These are phyloP conservation scores for Nanorana parkeri DNA, from an alignment of 2,113 vertebrate genomes.

Conservation along the genomic window DNA sequence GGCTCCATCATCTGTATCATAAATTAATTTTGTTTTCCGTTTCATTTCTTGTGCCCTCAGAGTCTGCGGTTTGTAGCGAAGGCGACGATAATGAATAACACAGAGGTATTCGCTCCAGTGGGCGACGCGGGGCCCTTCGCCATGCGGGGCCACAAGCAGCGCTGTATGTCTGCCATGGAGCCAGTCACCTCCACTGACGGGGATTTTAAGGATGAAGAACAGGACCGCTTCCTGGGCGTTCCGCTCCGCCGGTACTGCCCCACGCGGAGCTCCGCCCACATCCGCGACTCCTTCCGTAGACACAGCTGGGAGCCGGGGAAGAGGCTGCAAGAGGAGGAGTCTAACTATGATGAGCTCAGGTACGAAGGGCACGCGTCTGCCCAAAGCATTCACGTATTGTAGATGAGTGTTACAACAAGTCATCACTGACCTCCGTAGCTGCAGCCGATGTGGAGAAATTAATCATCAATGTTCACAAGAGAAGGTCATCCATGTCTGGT, in stretches of 20 bases:
- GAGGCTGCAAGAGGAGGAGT: conserved; percentile 58
- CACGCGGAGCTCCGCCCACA: conserved; percentile 47
- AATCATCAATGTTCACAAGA: too few relatives aligned
- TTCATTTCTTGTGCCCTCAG: not conserved
- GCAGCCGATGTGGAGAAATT: too few relatives aligned
- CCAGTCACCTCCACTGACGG: not conserved
- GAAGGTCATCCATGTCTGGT: too few relatives aligned
- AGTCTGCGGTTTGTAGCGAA: conserved; percentile 54
- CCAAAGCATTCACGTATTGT: too few relatives aligned
- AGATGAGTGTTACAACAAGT: too few relatives aligned
- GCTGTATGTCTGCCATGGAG: conserved; percentile 60
- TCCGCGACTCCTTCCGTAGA: conserved; percentile 72
- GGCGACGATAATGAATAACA: conserved; percentile 22
- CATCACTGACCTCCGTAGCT: too few relatives aligned
- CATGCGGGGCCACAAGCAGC: conserved; percentile 13
- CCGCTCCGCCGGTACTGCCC: conserved; percentile 51
- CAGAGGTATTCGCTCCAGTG: conserved; percentile 32
- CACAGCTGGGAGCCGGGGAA: conserved; percentile 83
- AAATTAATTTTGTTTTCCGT: too few relatives aligned
- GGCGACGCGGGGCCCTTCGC: conserved; percentile 31
- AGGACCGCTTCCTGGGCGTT: not conserved
- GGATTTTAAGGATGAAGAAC: conserved; percentile 49
- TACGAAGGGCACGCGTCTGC: not conserved
- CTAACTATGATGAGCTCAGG: conserved; percentile 63
- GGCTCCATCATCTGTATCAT: too few relatives aligned